A percentile compares a stretch with the other conserved stretches of the same genome.
Conservation (phyloP, 2,888 invertebrate species). For the Spilarctia lutea region DNA sequence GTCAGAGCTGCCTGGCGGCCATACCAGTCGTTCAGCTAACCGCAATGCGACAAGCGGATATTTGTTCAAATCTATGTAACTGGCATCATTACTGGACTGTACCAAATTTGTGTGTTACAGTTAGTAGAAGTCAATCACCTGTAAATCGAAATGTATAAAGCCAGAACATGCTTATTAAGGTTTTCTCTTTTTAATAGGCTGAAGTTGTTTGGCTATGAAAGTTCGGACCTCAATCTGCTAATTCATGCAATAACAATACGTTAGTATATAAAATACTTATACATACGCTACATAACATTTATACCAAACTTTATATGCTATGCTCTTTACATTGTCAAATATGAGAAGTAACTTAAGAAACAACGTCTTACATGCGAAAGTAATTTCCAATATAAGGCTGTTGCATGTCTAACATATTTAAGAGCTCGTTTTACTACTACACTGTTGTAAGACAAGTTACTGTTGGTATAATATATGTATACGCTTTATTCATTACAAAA, state of each 20-base stretch:
- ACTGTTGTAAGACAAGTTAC: background rate
- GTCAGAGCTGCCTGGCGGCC: slow-evolving; percentile 9
- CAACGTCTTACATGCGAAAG: too few relatives aligned
- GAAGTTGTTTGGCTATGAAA: background rate
- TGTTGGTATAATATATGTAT: background rate
- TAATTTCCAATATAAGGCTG: too few relatives aligned
- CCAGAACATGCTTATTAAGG: background rate
- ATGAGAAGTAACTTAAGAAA: background rate
- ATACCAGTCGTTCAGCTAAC: slow-evolving; percentile 2
- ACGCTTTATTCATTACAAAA: background rate
- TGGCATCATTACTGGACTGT: background rate
- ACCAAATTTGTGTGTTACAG: background rate
- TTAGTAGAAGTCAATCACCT: background rate
- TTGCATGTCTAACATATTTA: background rate
- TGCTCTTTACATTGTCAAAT: background rate
- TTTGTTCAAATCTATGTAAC: slow-evolving; percentile 9
- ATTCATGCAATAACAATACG: background rate
- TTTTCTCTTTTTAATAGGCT: background rate
- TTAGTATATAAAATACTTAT: too few relatives aligned
- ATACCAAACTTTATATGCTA: too few relatives aligned
- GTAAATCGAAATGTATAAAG: background rate
- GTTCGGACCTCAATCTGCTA: background rate
- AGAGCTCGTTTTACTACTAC: background rate
- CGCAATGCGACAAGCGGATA: slow-evolving; percentile 11
- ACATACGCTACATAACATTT: background rate